Percentiles rank a stretch among this genome's conserved stretches.
These are phyloP conservation scores for Arctocebus calabarensis DNA, from an alignment of 2,797 vertebrate species.

Conservation along the genomic window DNA sequence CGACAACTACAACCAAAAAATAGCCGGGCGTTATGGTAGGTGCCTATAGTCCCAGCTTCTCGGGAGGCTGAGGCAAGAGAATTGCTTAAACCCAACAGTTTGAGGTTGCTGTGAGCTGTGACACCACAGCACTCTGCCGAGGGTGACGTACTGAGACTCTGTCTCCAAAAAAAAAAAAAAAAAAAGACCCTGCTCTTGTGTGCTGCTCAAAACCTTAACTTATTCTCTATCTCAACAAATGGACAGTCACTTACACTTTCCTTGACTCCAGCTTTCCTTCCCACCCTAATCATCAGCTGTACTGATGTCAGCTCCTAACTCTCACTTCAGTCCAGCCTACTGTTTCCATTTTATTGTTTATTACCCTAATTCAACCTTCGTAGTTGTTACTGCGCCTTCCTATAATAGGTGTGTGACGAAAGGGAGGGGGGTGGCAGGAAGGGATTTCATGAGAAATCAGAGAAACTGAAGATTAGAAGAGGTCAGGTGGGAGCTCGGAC, in stretches of 20 bases:
- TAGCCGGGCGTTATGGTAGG: too few species aligned
- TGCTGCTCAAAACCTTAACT: not conserved
- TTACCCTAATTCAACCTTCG: not conserved
- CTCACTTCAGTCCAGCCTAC: not conserved
- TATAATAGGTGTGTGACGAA: not conserved
- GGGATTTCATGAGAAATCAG: slow-evolving; percentile 36
- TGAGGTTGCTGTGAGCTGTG: too few species aligned
- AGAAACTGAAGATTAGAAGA: not conserved
- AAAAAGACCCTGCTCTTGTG: not conserved
- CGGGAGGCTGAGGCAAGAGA: too few species aligned
- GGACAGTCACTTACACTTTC: not conserved
- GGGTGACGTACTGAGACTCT: too few species aligned
- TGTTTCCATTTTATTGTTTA: not conserved
- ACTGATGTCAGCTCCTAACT: not conserved
- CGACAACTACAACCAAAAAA: too few species aligned
- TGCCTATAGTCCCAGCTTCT: too few species aligned
- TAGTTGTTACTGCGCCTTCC: not conserved
- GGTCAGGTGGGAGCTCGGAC: not conserved
- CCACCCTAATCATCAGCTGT: not conserved
- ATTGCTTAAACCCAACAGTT: too few species aligned
- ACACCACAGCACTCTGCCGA: too few species aligned
- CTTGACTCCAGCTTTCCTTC: slow-evolving; percentile 14
- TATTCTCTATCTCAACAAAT: not conserved
- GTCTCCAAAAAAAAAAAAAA: too few species aligned
- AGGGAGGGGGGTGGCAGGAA: not conserved